These are phyloP conservation scores for Tragelaphus oryx DNA, from an alignment of 2,797 vertebrate species.

Conservation along the genomic window DNA sequence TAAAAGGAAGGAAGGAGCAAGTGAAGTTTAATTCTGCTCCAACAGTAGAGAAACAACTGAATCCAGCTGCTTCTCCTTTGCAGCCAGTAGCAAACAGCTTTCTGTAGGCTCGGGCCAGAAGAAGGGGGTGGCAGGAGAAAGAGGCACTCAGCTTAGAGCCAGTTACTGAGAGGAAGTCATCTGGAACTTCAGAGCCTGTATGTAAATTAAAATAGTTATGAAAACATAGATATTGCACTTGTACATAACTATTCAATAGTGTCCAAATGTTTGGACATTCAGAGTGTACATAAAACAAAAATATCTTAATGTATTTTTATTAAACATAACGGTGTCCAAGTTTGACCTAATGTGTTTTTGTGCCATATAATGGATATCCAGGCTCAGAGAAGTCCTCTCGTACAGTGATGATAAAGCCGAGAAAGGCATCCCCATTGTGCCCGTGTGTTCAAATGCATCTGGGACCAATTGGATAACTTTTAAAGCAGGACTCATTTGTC, in stretches of 20 bases:
- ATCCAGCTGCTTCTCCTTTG: slow-evolving; percentile 46
- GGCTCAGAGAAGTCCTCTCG: slow-evolving; percentile 64
- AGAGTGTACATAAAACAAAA: slow-evolving; percentile 74
- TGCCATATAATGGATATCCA: slow-evolving; percentile 61
- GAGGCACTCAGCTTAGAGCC: neutral
- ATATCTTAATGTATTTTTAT: slow-evolving; percentile 76
- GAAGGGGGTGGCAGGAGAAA: neutral
- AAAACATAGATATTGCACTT: slow-evolving; percentile 69
- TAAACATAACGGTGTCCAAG: slow-evolving; percentile 72
- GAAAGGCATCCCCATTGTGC: slow-evolving; percentile 15
- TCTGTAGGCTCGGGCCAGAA: slow-evolving; percentile 33
- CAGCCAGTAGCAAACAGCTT: slow-evolving; percentile 45
- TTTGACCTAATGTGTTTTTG: slow-evolving; percentile 72
- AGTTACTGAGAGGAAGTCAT: neutral
- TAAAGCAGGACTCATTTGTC: slow-evolving; percentile 23
- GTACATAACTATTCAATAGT: slow-evolving; percentile 70
- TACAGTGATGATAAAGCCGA: slow-evolving; percentile 1
- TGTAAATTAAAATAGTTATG: slow-evolving; percentile 57
- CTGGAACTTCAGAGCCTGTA: slow-evolving; percentile 62
- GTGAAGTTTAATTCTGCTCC: slow-evolving; percentile 31
- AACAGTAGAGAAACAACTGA: neutral
- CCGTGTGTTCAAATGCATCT: slow-evolving; percentile 50
- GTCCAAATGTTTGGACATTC: slow-evolving; percentile 67
- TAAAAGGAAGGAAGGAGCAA: slow-evolving; percentile 20
- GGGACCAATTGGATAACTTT: slow-evolving; percentile 2